A percentile compares a stretch with the other conserved stretches of the same genome.
Evolutionary conservation across 2,113 vertebrate genomes (phyloP).

Genomic region (Myiopsitta monachus): DNA sequence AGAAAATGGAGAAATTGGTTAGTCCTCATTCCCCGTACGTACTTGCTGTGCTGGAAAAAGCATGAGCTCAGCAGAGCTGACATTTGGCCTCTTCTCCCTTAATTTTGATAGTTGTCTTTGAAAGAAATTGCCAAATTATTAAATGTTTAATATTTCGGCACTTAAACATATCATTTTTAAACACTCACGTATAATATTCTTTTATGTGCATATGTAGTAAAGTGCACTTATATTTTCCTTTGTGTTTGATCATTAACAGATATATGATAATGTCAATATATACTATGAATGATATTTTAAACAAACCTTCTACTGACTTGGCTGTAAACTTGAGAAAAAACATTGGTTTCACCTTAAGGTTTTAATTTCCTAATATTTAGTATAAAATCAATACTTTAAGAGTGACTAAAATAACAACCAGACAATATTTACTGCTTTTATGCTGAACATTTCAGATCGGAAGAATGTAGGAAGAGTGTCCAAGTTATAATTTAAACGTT

Average conservation of each 20-base stretch:
- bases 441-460: slow-evolving; percentile 23
- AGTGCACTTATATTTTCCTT: slow-evolving; percentile 51
- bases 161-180: slow-evolving; percentile 54
- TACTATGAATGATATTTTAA: slow-evolving; percentile 51
- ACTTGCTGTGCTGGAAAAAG: not conserved
- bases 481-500: slow-evolving; percentile 52
- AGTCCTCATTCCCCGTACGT: not conserved
- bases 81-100: slow-evolving; percentile 29
- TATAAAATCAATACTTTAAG: slow-evolving; percentile 68
- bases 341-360: slow-evolving; percentile 61
- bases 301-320: slow-evolving; percentile 42
- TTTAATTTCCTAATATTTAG: slow-evolving; percentile 65
- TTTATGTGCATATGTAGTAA: slow-evolving; percentile 45
- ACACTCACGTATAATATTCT: slow-evolving; percentile 31
- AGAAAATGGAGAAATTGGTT: slow-evolving; percentile 10
- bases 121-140: slow-evolving; percentile 65
- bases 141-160: slow-evolving; percentile 59
- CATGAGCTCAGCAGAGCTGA: slow-evolving; percentile 11
- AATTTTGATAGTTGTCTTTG: slow-evolving; percentile 57
- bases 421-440: slow-evolving; percentile 62
- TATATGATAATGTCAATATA: slow-evolving; percentile 57
- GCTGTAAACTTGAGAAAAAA: slow-evolving; percentile 65
- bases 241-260: slow-evolving; percentile 50
- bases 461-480: slow-evolving; percentile 17
- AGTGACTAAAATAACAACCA: slow-evolving; percentile 61